phyloP scores from a whole-genome alignment of 2,797 vertebrate genomes.

The Tokudaia muenninki region DNA sequence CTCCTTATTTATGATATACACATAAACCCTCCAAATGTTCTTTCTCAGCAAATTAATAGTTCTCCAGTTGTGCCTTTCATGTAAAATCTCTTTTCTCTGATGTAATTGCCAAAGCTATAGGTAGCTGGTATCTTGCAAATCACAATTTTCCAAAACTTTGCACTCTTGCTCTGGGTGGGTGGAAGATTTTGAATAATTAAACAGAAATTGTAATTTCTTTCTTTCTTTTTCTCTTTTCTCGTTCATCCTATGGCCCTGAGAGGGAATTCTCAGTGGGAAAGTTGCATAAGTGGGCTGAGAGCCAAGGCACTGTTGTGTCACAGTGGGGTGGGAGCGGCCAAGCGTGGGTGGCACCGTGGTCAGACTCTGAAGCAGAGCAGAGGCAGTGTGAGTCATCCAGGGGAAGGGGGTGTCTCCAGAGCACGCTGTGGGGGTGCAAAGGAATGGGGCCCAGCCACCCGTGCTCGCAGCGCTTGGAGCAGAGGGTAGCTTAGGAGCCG shows the following conservation, averaged over 20 bases:
- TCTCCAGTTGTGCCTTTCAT: conserved; percentile 5
- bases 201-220: conserved; percentile 11
- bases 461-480: no score
- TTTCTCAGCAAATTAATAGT: conserved; percentile 54
- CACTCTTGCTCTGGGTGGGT: conserved; percentile 44
- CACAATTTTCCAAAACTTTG: conserved; percentile 70
- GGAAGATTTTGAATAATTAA: conserved; percentile 76
- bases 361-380: not conserved
- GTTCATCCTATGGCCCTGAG: not conserved
- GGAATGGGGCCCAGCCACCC: no score
- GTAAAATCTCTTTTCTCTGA: not conserved
- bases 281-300: not conserved
- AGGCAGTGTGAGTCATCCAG: not conserved
- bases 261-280: conserved; percentile 42
- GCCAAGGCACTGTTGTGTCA: not conserved
- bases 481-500: not conserved
- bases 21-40: not conserved
- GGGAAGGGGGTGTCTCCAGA: not conserved
- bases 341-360: fast-evolving
- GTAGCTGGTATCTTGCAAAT: conserved; percentile 47
- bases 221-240: not conserved
- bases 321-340: not conserved
- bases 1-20: not conserved
- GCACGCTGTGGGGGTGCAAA: not conserved
- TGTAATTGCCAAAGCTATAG: conserved; percentile 49